Evolutionary conservation across 64 coral and sea anemone species (phyloP).

Genomic region (Catalaphyllia jardinei): DNA sequence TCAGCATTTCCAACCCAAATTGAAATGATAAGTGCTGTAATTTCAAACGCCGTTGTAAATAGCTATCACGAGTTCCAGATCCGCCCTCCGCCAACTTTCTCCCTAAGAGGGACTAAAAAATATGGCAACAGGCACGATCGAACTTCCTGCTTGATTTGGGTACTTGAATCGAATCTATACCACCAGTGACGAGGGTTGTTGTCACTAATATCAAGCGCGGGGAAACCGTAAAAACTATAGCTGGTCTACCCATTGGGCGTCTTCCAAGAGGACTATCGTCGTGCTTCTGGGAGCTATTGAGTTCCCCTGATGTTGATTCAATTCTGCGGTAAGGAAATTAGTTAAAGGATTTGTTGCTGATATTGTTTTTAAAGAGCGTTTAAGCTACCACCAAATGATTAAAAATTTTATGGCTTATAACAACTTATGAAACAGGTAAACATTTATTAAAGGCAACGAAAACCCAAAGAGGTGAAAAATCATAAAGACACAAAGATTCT

Average conservation of each 20-base stretch:
- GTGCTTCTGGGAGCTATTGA: slow-evolving; percentile 44
- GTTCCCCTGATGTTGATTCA: slow-evolving; percentile 18
- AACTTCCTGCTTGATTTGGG: slow-evolving; percentile 58
- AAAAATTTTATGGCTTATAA: background rate
- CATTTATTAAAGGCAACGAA: background rate
- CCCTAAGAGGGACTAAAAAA: slow-evolving; percentile 26
- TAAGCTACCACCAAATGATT: background rate
- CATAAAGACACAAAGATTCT: background rate
- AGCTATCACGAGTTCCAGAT: slow-evolving; percentile 63
- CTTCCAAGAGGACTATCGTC: slow-evolving; percentile 60
- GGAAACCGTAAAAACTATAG: slow-evolving; percentile 56
- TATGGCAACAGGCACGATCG: slow-evolving; percentile 47
- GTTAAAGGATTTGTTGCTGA: background rate
- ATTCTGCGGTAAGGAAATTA: slow-evolving; percentile 43
- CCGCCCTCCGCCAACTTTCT: slow-evolving; percentile 6
- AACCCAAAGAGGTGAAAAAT: background rate
- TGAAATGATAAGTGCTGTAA: background rate
- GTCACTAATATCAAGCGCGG: slow-evolving; percentile 32
- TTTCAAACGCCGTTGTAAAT: slow-evolving; percentile 47
- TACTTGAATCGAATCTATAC: slow-evolving; percentile 42
- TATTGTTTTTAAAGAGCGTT: background rate
- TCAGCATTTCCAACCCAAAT: background rate
- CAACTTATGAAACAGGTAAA: background rate
- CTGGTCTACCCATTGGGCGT: slow-evolving; percentile 51
- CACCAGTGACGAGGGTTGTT: slow-evolving; percentile 1